phyloP scores from a whole-genome alignment of 1,140 invertebrate genomes.

The Odontomachus brunneus region DNA sequence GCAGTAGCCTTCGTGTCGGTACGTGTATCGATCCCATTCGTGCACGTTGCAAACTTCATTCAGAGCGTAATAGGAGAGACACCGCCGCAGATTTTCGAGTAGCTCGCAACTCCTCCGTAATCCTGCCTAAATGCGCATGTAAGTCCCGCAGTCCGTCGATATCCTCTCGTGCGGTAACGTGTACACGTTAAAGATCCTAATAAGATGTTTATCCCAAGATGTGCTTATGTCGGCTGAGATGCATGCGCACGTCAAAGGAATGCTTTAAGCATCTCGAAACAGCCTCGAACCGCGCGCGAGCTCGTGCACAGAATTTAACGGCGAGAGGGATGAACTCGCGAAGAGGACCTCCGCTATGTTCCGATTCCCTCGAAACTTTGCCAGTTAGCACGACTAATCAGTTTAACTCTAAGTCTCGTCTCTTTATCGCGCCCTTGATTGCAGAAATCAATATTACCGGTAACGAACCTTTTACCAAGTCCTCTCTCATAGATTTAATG shows the following conservation, averaged over 20 bases:
- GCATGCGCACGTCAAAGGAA: conserved; percentile 1
- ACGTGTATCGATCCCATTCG: conserved; percentile 26
- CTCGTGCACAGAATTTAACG: background rate
- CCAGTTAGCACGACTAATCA: conserved; percentile 36
- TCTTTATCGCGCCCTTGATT: conserved; percentile 17
- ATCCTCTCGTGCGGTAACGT: background rate
- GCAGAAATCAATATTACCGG: background rate
- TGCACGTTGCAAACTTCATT: conserved; percentile 38
- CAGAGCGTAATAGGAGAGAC: conserved; percentile 18
- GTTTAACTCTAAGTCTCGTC: conserved; percentile 51
- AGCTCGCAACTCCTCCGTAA: conserved; percentile 28
- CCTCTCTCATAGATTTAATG: conserved; percentile 10
- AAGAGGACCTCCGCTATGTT: background rate
- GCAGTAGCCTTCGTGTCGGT: background rate
- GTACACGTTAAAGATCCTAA: conserved; percentile 39
- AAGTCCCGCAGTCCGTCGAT: background rate
- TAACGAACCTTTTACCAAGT: conserved; percentile 23
- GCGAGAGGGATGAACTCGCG: conserved; percentile 20
- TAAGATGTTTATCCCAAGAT: conserved; percentile 18
- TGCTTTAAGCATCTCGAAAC: background rate
- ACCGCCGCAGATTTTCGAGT: conserved; percentile 40
- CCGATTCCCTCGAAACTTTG: conserved; percentile 44
- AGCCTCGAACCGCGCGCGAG: conserved; percentile 13
- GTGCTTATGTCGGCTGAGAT: conserved; percentile 8
- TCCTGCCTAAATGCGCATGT: background rate